Conservation (phyloP, 2,113 vertebrate genomes). For the Phylloscopus whistleri region DNA sequence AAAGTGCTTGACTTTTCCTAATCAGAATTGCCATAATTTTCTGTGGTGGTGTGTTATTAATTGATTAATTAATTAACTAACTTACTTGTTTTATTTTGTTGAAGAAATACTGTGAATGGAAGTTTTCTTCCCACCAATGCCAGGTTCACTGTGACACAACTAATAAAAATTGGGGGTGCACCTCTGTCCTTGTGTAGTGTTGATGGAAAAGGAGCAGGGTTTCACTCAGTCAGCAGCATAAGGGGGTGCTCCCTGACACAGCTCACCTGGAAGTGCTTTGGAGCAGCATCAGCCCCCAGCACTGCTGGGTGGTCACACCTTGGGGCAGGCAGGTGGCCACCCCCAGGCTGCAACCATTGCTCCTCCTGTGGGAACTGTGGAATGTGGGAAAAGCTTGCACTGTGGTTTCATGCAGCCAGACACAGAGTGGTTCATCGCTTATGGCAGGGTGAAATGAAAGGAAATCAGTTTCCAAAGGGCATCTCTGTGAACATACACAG, state of each 20-base stretch:
- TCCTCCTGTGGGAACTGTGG: rapidly evolving
- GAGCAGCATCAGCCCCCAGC: not conserved
- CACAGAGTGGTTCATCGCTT: rapidly evolving
- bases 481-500: not conserved
- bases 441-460: not conserved
- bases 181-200: rapidly evolving
- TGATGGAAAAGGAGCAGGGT: not conserved
- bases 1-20: not conserved
- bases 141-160: not conserved
- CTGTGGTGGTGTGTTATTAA: not conserved
- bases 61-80: not conserved
- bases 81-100: not conserved
- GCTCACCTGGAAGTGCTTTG: not conserved
- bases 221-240: not conserved
- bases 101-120: not conserved
- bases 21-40: not conserved
- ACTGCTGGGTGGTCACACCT: rapidly evolving
- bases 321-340: not conserved
- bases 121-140: not conserved
- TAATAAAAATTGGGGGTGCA: rapidly evolving
- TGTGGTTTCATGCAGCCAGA: not conserved
- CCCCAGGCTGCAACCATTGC: rapidly evolving
- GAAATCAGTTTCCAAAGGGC: not conserved
- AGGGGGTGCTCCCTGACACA: rapidly evolving
- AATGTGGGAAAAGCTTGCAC: not conserved